Conservation (phyloP, 2,113 vertebrate species). For the human (Homo sapiens) region GRCh38 chrX:68704501-68705000, state of each 20-base stretch:
- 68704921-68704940: slow-evolving; percentile 35
- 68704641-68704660: background rate
- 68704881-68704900: background rate
- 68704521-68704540: background rate
- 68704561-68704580: slow-evolving; percentile 18
- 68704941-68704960: background rate
- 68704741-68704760: background rate
- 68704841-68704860: background rate
- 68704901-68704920: background rate
- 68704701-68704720: background rate
- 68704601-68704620: background rate
- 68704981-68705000: background rate
- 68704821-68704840: background rate
- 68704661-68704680: background rate
- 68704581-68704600: background rate
- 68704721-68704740: background rate
- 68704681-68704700: background rate
- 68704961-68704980: background rate
- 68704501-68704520: slow-evolving; percentile 4
- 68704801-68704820: background rate
- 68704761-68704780: background rate
- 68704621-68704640: background rate
- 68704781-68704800: background rate
- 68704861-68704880: background rate
- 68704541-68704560: background rate